phyloP scores from a whole-genome alignment of 2,797 vertebrate genomes.

The Masticophis lateralis region DNA sequence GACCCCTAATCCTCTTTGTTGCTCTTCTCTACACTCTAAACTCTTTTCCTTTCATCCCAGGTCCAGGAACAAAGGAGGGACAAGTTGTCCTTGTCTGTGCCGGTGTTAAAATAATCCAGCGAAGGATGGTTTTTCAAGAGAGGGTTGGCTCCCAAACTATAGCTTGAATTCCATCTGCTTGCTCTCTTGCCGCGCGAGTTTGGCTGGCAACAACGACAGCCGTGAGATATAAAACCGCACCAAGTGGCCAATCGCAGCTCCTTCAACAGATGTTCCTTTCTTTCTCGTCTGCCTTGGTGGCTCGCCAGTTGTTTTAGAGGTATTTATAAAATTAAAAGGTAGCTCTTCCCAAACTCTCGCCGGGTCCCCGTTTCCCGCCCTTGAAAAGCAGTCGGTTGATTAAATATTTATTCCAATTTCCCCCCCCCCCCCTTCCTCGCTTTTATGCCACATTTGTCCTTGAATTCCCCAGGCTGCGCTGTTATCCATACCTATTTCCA shows the following conservation, averaged over 20 bases:
- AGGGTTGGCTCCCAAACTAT: background rate
- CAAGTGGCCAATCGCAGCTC: background rate
- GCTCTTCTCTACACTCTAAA: background rate
- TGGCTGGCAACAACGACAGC: background rate
- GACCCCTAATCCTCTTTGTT: background rate
- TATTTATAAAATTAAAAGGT: background rate
- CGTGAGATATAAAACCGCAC: background rate
- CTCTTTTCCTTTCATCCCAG: background rate
- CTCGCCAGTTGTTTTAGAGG: background rate
- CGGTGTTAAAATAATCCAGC: background rate
- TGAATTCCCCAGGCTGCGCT: background rate
- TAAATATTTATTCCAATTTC: background rate
- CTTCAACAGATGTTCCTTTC: constrained; percentile 17
- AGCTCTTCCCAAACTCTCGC: background rate
- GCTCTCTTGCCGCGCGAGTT: background rate
- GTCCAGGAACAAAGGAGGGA: background rate
- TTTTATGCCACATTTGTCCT: background rate
- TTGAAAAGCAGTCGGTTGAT: background rate
- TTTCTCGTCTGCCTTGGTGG: background rate
- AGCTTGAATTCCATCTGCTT: background rate
- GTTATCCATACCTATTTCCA: background rate
- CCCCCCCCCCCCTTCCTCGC: background rate
- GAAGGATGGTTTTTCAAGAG: background rate
- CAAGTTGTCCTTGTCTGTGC: background rate
- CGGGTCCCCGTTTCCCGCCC: background rate